Evolutionary conservation across 64 coral and sea anemone species (phyloP), one percentile per base, ranked within the genome.

Genomic region (Platygyra sinensis): DNA sequence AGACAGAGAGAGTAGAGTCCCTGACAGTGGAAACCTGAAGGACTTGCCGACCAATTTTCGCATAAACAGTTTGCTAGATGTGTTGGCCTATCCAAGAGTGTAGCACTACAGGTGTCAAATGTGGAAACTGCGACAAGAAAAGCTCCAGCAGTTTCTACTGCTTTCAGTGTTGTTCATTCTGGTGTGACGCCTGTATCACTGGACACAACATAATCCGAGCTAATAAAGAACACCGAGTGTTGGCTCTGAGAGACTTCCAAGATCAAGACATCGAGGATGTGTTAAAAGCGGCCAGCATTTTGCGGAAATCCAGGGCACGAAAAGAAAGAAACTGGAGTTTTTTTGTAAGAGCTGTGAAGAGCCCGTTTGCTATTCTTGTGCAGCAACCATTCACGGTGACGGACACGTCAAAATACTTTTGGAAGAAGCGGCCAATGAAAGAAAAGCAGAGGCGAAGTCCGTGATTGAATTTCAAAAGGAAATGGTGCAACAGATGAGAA

Each of bases 331-430:
- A 69, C n/a, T 69, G n/a, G n/a, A 69, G 9, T 69, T 69, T 9
- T 69, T 69, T n/a, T 69, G 65, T 91, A 5, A 91, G 80, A 73
- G 69, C 79, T 8, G 19, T 91, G 79, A 62, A 74, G 5, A 83
- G 67, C 8, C 65, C 0, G 8, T 69, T 69, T 69, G 65, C 65
- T 29, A 11, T 10, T 69, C 22, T 25, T 69, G 65, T 27, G n/a
- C 10, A 29, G 65, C 22, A n/a, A 69, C 65, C 65, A 10, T 27
- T 28, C 65, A 69, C 65, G 65, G n/a, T n/a, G n/a, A 69, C 10
- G 65, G 65, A 0, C 65, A 69, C 25, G 24, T 69, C 25, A 69
- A 69, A 22, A 27, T 69, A 69, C 65, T 69, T 11, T n/a, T 69
- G 6, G 65, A 69, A 69, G 65, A 69, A 69, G 65, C 65, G 20